A percentile compares a stretch with the other conserved stretches of the same genome.
Conservation (phyloP, 2,797 vertebrate species). For the Erpetoichthys calabaricus region DNA sequence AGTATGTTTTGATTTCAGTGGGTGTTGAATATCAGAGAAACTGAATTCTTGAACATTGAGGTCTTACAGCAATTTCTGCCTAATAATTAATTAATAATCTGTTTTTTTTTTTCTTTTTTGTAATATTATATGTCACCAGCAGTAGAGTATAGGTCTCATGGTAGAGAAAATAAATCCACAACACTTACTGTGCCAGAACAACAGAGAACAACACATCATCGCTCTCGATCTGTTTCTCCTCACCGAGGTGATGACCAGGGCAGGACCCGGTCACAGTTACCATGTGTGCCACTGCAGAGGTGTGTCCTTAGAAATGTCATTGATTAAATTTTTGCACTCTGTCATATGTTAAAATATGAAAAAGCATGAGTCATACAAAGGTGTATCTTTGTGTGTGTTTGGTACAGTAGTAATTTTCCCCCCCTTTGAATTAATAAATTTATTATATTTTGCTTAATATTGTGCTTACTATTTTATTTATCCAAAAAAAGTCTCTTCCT, state of each 20-base stretch:
- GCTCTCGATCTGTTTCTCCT: constrained; percentile 90
- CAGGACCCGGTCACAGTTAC: constrained; percentile 79
- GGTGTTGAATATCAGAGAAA: constrained; percentile 11
- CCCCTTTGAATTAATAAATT: too few relatives aligned
- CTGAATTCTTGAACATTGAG: not conserved
- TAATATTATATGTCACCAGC: constrained; percentile 27
- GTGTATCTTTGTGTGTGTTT: too few relatives aligned
- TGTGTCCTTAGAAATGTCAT: constrained; percentile 30
- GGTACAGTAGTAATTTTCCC: too few relatives aligned
- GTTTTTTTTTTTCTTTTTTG: constrained; percentile 6
- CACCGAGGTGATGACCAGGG: constrained; percentile 82
- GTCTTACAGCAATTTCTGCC: not conserved
- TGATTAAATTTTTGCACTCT: too few relatives aligned
- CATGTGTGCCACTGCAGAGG: constrained; percentile 96
- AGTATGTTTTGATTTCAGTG: not conserved
- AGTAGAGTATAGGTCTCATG: constrained; percentile 76
- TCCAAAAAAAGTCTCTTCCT: too few relatives aligned
- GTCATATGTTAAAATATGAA: too few relatives aligned
- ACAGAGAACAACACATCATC: constrained; percentile 74
- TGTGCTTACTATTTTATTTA: too few relatives aligned
- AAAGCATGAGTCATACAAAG: too few relatives aligned
- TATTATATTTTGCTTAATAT: too few relatives aligned
- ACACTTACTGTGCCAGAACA: constrained; percentile 88
- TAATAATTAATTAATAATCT: not conserved
- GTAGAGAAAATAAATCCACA: constrained; percentile 71